A percentile compares a stretch with the other conserved stretches of the same genome.
Conservation (phyloP, 2,797 vertebrate genomes). For the Alfaro cultratus region DNA sequence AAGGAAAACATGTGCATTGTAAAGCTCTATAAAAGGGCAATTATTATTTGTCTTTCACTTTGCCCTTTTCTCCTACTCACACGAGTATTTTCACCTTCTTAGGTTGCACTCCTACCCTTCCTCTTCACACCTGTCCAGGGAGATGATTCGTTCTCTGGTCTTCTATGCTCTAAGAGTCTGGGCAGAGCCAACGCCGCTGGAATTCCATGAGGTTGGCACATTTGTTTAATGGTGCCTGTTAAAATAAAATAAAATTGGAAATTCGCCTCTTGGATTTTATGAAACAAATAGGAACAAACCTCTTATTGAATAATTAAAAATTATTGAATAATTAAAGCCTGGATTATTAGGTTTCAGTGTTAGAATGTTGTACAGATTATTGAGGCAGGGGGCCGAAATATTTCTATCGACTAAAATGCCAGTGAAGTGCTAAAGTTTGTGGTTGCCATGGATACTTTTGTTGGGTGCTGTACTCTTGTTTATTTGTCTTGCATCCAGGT, state of each 20-base stretch:
- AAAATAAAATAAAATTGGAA: not conserved
- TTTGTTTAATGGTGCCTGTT: not conserved
- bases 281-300: not conserved
- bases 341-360: not conserved
- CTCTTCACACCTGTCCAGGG: conserved; percentile 71
- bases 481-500: conserved; percentile 58
- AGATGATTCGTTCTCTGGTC: conserved; percentile 77
- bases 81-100: not conserved
- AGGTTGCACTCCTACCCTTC: conserved; percentile 77
- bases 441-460: not conserved
- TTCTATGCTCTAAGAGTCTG: conserved; percentile 82
- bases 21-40: not conserved
- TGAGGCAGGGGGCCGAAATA: not conserved
- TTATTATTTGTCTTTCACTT: not conserved
- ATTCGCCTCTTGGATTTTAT: not conserved
- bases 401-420: not conserved
- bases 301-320: too few relatives aligned
- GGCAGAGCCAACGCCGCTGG: conserved; percentile 76
- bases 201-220: conserved; percentile 76
- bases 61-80: not conserved
- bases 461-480: not conserved
- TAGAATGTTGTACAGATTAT: too few relatives aligned
- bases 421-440: not conserved
- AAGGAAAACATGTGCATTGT: not conserved
- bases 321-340: not conserved